Evolutionary conservation across 23 tunicate species (phyloP).

Genomic region (Styela clava): DNA sequence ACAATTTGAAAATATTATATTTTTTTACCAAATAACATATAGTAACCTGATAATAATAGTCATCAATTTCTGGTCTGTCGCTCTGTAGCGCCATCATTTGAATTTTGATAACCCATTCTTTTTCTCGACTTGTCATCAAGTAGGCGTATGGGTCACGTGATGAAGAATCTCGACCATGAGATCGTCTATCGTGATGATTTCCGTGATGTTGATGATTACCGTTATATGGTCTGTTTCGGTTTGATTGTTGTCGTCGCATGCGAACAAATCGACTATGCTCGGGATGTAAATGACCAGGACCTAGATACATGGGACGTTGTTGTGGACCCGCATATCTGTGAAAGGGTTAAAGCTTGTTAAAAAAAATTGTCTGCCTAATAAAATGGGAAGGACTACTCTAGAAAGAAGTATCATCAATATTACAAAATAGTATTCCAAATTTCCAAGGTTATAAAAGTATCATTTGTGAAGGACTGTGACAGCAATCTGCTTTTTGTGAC

Average conservation of each 20-base stretch:
- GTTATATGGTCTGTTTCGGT: slow-evolving; percentile 25
- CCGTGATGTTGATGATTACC: slow-evolving; percentile 34
- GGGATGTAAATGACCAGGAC: slow-evolving; percentile 92
- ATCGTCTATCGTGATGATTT: neutral
- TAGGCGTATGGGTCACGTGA: slow-evolving; percentile 67
- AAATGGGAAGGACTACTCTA: too few relatives aligned
- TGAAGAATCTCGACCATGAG: neutral
- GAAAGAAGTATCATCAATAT: too few relatives aligned
- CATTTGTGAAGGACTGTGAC: too few relatives aligned
- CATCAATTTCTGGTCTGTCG: slow-evolving; percentile 92
- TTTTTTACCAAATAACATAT: too few relatives aligned
- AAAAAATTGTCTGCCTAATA: too few relatives aligned
- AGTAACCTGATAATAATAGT: slow-evolving; percentile 95
- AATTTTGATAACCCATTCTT: slow-evolving; percentile 87
- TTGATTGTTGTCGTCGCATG: slow-evolving; percentile 51
- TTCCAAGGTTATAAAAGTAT: too few relatives aligned
- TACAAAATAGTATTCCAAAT: too few relatives aligned
- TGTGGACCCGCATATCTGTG: slow-evolving; percentile 1
- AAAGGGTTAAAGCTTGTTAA: neutral
- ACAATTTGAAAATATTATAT: too few relatives aligned
- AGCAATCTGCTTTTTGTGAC: too few relatives aligned
- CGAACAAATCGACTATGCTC: slow-evolving; percentile 84
- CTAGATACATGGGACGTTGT: slow-evolving; percentile 28
- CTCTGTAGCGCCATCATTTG: slow-evolving; percentile 98
- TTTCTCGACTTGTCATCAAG: slow-evolving; percentile 79